These are phyloP conservation scores for Denticeps clupeoides DNA, from an alignment of 2,797 vertebrate genomes.

Conservation along the genomic window DNA sequence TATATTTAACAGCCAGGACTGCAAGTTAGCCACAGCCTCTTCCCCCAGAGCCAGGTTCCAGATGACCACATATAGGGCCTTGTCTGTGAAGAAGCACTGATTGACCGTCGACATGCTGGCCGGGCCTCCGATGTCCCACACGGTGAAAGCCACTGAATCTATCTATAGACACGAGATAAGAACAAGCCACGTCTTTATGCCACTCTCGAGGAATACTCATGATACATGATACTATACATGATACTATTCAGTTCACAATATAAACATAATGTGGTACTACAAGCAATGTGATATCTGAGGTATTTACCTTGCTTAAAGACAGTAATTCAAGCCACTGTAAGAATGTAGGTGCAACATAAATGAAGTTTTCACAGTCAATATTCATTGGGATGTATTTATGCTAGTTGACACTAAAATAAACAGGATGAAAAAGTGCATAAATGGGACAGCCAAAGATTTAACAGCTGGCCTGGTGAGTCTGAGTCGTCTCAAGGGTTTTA, in stretches of 20 bases:
- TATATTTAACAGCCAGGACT: slow-evolving; percentile 93
- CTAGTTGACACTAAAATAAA: neutral
- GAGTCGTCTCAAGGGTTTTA: slow-evolving; percentile 8
- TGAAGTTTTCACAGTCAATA: no score
- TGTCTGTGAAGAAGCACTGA: slow-evolving; percentile 98
- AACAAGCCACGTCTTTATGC: neutral
- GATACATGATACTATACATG: no score
- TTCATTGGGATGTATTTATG: no score
- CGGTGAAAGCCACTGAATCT: slow-evolving; percentile 77
- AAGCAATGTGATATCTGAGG: no score
- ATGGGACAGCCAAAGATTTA: no score
- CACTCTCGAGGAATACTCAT: no score
- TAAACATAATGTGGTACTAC: no score
- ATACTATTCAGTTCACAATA: no score
- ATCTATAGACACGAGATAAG: slow-evolving; percentile 62
- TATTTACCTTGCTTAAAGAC: no score
- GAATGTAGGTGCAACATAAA: no score
- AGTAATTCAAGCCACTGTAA: no score
- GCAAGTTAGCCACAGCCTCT: slow-evolving; percentile 86
- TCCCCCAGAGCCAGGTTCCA: slow-evolving; percentile 97
- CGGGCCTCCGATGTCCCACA: slow-evolving; percentile 90
- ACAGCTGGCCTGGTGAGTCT: slow-evolving; percentile 17
- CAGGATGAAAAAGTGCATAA: slow-evolving; percentile 4
- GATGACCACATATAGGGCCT: slow-evolving; percentile 86
- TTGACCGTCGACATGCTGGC: slow-evolving; percentile 91